These are phyloP conservation scores for Anser brachyrhynchus DNA, from an alignment of 2,113 vertebrate species.

Conservation along the genomic window DNA sequence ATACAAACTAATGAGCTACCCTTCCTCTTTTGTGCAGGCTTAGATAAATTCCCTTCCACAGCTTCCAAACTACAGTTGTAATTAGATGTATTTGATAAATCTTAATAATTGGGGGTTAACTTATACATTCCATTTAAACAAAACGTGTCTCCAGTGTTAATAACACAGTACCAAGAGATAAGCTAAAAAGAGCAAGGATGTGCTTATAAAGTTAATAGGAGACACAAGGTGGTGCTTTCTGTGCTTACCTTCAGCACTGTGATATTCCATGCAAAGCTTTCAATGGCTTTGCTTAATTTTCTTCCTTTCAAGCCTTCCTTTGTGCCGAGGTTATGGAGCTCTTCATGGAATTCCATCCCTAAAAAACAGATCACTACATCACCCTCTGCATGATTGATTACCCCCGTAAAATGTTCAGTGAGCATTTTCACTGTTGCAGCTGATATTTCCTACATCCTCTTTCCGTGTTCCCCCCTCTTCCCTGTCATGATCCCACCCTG, in stretches of 20 bases:
- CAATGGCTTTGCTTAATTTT: slow-evolving; percentile 84
- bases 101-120: neutral
- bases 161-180: neutral
- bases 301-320: slow-evolving; percentile 85
- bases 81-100: neutral
- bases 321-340: slow-evolving; percentile 79
- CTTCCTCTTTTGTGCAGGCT: neutral
- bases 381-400: neutral
- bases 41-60: neutral
- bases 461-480: neutral
- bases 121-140: neutral
- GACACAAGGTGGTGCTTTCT: neutral
- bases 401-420: neutral
- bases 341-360: slow-evolving; percentile 85
- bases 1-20: neutral
- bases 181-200: neutral
- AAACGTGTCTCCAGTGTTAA: neutral
- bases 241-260: slow-evolving; percentile 82
- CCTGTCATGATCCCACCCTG: neutral
- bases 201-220: neutral
- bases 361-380: slow-evolving; percentile 19
- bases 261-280: slow-evolving; percentile 87
- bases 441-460: neutral
- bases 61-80: neutral
- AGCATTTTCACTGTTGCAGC: neutral